Evolutionary conservation across 2,888 invertebrate species (phyloP), one percentile per base, ranked within the genome.

Genomic region (Brachylomia viminalis): DNA sequence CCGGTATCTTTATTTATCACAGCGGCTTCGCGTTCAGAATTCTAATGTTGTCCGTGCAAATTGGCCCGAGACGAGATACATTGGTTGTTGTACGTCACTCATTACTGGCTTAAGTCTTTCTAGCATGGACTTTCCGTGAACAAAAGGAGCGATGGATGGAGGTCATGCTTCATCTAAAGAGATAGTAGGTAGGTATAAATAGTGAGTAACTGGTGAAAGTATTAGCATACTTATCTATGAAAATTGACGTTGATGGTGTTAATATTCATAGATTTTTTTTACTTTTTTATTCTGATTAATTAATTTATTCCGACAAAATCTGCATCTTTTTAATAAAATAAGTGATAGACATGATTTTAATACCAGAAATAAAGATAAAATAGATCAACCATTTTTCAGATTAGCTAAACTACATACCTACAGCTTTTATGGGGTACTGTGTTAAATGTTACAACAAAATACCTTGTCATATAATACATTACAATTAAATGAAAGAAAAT

Each of bases 1-100:
- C 58, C 78, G 72, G 75, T 79, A 80, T 86, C 87, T 88, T 89
- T 90, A 90, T 90, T 89, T 89, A 91, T 88, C 88, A 86, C 83
- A 75, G 65, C 42, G 30, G 15, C 58, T 59, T 65, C 79, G 75
- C 80, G 79, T 56, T 27, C 81, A 54, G 92, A 91, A 92, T 92
- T 61, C 65, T 83, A 89, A 91, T 82, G 73, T 13, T 64, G 47
- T 52, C 17, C 68, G 61, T 56, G 69, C 33, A 72, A 69, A 77
- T 85, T 82, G 69, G 59, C 67, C 62, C n/a, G 17, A 49, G 65
- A 54, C 23, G 33, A 15, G 64, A 42, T 13, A 64, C 23, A 66
- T 66, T 69, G 17, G 59, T 27, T 54, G 33, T n/a, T 42, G 49
- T 13, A 27, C 27, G 23, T 15, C 23, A 13, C 13, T 17, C 64